Evolutionary conservation across 2,113 vertebrate genomes (phyloP).

Genomic region (Pimephales promelas): DNA sequence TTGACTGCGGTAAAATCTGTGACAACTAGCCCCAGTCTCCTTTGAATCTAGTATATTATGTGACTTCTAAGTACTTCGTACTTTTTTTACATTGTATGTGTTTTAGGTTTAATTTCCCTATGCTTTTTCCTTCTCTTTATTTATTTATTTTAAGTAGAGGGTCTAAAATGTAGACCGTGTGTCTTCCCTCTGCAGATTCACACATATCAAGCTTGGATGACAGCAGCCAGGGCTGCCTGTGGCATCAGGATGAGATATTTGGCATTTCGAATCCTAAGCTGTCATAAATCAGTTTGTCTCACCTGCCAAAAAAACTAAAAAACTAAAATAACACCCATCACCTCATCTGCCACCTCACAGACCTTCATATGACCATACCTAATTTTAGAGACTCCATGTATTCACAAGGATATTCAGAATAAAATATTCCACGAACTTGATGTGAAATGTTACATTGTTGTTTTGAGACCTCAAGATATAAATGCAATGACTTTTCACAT

Average conservation of each 20-base stretch:
- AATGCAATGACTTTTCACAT: not conserved
- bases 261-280: constrained; percentile 40
- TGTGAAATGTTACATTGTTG: not conserved
- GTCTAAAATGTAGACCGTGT: not conserved
- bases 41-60: not conserved
- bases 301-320: not conserved
- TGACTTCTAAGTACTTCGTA: no score
- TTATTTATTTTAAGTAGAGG: not conserved
- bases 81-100: no score
- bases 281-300: constrained; percentile 31
- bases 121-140: not conserved
- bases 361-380: not conserved
- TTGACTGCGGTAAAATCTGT: not conserved
- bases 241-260: constrained; percentile 32
- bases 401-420: constrained; percentile 5
- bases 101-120: not conserved
- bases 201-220: constrained; percentile 6
- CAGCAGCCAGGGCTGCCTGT: constrained; percentile 2
- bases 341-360: not conserved
- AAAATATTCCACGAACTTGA: not conserved
- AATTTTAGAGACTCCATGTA: not conserved
- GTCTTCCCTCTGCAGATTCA: constrained; percentile 2
- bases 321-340: constrained; percentile 4
- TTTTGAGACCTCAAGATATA: not conserved
- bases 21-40: not conserved